Conservation (phyloP, 1,140 invertebrate genomes). For the Palaemon carinicauda region DNA sequence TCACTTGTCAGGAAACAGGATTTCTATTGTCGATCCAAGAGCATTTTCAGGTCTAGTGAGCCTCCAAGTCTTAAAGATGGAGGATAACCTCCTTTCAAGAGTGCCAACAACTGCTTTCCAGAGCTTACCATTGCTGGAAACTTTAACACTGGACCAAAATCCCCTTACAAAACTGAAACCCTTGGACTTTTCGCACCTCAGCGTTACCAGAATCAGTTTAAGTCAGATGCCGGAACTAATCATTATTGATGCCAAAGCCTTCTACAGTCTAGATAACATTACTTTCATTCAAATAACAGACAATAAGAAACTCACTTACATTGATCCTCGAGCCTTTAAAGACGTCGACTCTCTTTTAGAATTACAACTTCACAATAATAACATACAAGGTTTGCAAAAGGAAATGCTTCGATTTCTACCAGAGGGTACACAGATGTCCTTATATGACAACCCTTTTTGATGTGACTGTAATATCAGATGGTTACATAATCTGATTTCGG, state of each 20-base stretch:
- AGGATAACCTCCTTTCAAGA: conserved; percentile 60
- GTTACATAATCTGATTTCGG: conserved; percentile 62
- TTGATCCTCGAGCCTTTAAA: conserved; percentile 65
- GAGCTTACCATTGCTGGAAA: conserved; percentile 57
- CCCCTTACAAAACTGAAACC: conserved; percentile 61
- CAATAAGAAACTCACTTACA: conserved; percentile 64
- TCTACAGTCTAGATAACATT: conserved; percentile 64
- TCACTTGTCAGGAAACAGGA: conserved; percentile 60
- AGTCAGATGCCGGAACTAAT: conserved; percentile 64
- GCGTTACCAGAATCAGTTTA: conserved; percentile 63
- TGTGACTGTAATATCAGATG: conserved; percentile 68
- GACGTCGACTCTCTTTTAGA: conserved; percentile 63
- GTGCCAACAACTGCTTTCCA: conserved; percentile 60
- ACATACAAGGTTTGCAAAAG: conserved; percentile 63
- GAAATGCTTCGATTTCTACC: conserved; percentile 61
- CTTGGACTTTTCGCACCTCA: conserved; percentile 63
- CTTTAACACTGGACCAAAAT: conserved; percentile 61
- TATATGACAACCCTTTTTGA: conserved; percentile 66
- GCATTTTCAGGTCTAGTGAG: conserved; percentile 61
- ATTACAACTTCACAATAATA: conserved; percentile 65
- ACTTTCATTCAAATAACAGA: conserved; percentile 64
- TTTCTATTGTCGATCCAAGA: conserved; percentile 59
- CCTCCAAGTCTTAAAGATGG: conserved; percentile 59
- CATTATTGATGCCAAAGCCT: conserved; percentile 65
- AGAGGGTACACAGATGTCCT: conserved; percentile 62